Evolutionary conservation across 2,113 vertebrate genomes (phyloP), one percentile per base, ranked within the genome.

Genomic region (Crotalus horridus): DNA sequence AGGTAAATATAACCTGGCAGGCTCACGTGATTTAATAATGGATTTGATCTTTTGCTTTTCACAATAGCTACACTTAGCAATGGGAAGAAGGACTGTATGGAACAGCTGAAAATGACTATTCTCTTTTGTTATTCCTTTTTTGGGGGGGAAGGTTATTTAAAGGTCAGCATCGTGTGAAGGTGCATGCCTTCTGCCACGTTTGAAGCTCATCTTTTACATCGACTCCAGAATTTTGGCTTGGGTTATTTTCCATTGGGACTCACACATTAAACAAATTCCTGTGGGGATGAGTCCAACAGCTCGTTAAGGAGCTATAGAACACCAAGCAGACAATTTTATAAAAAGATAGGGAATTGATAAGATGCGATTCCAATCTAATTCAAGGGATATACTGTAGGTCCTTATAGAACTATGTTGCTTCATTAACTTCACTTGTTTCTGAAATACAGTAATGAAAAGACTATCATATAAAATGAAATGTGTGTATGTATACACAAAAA

Each of bases 371-470:
- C 6, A n/a, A 17, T 56, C 17, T 33, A 85, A 89, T 89, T 89
- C 89, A 92, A 89, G 23, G 2, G 23, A n/a, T 43, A n/a, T 24
- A 51, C 48, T 10, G 48, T 51, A 89, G 24, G 39, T 4, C 12
- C 21, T 64, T 81, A 89, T 48, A 5, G 11, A 56, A 4, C 10
- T 12, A 20, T 33, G 54, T 23, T 33, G 48, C 87, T 87, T 93
- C 39, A 93, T 7, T 48, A 85, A 0, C 59, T 0, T 0, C 58
- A 88, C 90, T 88, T 89, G 1, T 94, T 95, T 81, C 48, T 64
- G 59, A 85, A 94, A 94, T 9, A 69, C 53, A 33, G 3, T 43
- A 88, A 89, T 17, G 48, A 89, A 93, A 92, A 85, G 13, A 92
- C 93, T 1, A n/a, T 64, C 53, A 85, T 61, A 58, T 15, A 59